phyloP scores from a whole-genome alignment of 2,888 invertebrate genomes.

The Deroplatys truncata region DNA sequence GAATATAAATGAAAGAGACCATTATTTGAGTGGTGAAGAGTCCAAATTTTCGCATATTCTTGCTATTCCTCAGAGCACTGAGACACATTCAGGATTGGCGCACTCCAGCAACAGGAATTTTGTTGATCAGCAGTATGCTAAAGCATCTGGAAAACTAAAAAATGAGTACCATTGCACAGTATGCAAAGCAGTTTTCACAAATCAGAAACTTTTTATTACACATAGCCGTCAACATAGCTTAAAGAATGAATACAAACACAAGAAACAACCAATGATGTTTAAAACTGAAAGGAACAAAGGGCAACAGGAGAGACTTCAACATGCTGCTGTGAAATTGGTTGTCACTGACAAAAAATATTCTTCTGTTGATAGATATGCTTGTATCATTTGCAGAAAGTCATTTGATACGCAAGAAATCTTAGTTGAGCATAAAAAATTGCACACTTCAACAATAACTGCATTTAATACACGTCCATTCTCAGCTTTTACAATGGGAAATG shows the following conservation, averaged over 20 bases:
- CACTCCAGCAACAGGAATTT: not conserved
- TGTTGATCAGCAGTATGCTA: not conserved
- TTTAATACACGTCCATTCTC: not conserved
- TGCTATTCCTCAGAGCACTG: not conserved
- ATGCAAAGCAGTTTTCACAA: not conserved
- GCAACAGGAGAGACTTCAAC: not conserved
- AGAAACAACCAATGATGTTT: not conserved
- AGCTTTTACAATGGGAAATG: not conserved
- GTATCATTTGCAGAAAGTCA: not conserved
- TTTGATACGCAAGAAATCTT: not conserved
- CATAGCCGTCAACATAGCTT: not conserved
- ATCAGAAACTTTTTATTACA: not conserved
- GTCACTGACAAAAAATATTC: not conserved
- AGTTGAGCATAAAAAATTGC: not conserved
- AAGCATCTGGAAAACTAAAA: not conserved
- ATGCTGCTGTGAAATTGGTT: not conserved
- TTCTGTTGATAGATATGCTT: not conserved
- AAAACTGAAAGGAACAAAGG: not conserved
- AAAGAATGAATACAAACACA: not conserved
- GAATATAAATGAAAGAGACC: not conserved
- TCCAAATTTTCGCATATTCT: not conserved
- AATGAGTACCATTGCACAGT: not conserved
- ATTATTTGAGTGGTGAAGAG: not conserved
- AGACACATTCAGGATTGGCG: not conserved
- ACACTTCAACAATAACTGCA: not conserved